Base-by-base conservation (phyloP, 2,113 vertebrate genomes). In the Laticauda laticaudata region DNA sequence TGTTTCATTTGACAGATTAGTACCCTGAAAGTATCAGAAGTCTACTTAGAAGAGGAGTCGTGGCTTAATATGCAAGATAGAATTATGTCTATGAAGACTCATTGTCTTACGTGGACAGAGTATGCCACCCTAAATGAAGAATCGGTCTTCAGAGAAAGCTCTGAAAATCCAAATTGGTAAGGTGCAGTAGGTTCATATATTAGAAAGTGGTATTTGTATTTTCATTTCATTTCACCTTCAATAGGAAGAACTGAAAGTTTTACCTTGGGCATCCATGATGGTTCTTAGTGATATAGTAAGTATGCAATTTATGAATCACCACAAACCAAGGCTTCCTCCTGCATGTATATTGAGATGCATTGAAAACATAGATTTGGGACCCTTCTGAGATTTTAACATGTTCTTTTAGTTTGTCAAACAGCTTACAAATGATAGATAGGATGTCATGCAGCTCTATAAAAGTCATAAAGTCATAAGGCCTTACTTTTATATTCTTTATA, bases 21-120 rank as follows among this genome's bases (percentile, higher is more conserved):
- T 93, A 90, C 97, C 81, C 95, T 97, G 64, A 97, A 98, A 92
- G 95, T 97, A 56, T 94, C 97, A 0, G 21, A 91, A 87, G 94
- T 97, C 89, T 95, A 90, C 69, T 81, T 98, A 94, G 97, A 97
- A 95, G 97, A 98, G 55, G 96, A 98, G 90, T 97, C 98, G 0
- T 98, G 98, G 95, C 92, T 97, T 29, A 95, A 97, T 89, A 93
- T 3, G 26, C 95, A 95, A 91, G 93, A 96, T n/a, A 97, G 96
- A 92, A 97, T 90, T 18, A 94, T 95, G 97, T 93, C 96, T 24
- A 94, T 97, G 89, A 94, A 54, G 93, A 96, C 96, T 90, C 97
- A 57, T 0, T 96, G 96, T 55, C 93, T 97, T 39, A 95, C 96
- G 0, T 91, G 96, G 97, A 92, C 96, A 29, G 95, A 94, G 26